Base-by-base conservation (phyloP, 2,113 vertebrate species). In the Passer montanus region DNA sequence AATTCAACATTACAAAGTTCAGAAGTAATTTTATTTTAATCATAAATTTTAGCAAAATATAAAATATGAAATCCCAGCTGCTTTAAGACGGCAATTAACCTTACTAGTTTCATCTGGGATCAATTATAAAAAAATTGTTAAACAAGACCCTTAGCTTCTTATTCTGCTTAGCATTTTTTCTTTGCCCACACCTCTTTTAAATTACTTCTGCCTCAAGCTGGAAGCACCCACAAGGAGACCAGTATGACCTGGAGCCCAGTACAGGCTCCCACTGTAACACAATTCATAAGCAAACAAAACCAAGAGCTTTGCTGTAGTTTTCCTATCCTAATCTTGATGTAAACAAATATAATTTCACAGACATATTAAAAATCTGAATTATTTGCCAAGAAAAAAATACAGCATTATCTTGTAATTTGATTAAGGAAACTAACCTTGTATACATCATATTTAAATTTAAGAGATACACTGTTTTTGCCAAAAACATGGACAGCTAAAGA, bases 11-110 rank as follows among this genome's bases (percentile, higher is more conserved):
- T 20, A 73, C 4, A 15, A 86, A 86, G 37, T 84, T 75, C 50
- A 90, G 18, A 75, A 69, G 26, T 69, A 60, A 76, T 88, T 95
- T 86, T 86, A 86, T 94, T 94, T 92, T 28, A 84, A 66, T 68
- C 70, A 86, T 37, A 90, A 80, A 80, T 81, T 87, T 81, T 76
- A 92, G 37, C 15, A 85, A 80, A 81, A 87, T 53, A 24, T 46
- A 28, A 93, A 95, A 89, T 67, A 94, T 30, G 4, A 89, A 89
- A 89, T 63, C 39, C 20, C 23, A 1, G 15, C 50, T 5, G 2
- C 20, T 86, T 84, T 79, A 76, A 56, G 53, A 44, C 68, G 43
- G 14, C 68, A 64, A 62, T 91, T 84, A 81, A 77, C 31, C 7
- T 44, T 27, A 63, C 5, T 24, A 89, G 49, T 76, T 89, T 92